A percentile compares a stretch with the other conserved stretches of the same genome.
Conservation (phyloP, 2,113 vertebrate species). For the Alaudala cheleensis region DNA sequence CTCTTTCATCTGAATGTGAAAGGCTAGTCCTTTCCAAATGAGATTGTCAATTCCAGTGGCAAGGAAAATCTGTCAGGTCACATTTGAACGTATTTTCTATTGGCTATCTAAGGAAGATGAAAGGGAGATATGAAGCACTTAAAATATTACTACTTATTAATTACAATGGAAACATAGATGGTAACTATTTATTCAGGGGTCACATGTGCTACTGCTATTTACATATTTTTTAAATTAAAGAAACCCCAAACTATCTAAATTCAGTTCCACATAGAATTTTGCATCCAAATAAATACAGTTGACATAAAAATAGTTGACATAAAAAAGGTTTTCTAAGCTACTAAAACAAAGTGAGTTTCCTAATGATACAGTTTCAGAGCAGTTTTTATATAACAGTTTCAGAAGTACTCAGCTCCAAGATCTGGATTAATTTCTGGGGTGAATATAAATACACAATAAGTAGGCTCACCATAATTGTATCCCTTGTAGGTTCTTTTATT, state of each 20-base stretch:
- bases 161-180: neutral
- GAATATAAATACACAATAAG: neutral
- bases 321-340: neutral
- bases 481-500: slow-evolving; percentile 78
- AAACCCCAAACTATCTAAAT: neutral
- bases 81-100: neutral
- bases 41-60: neutral
- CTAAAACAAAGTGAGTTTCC: neutral
- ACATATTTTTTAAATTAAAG: neutral
- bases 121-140: neutral
- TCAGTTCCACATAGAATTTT: neutral
- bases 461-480: slow-evolving; percentile 82
- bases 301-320: neutral
- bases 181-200: neutral
- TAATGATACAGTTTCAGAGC: neutral
- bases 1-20: neutral
- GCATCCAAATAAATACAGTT: neutral
- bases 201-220: neutral
- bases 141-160: neutral
- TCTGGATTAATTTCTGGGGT: neutral
- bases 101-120: neutral
- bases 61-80: neutral
- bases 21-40: neutral
- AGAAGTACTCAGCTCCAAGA: neutral
- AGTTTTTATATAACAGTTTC: neutral